Conservation (phyloP, 2,797 vertebrate genomes). For the Macropodus opercularis region DNA sequence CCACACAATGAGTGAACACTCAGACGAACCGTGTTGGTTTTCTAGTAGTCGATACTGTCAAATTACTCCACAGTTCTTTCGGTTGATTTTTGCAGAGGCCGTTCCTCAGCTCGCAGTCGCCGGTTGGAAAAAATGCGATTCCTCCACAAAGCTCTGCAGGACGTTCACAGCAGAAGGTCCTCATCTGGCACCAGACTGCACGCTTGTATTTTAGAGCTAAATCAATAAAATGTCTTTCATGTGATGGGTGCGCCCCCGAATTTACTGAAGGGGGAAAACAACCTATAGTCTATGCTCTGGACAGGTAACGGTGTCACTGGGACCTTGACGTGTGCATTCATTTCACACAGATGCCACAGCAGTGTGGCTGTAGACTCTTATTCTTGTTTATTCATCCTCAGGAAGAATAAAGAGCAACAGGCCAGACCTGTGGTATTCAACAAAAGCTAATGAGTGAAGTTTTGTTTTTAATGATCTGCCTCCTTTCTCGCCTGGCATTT, state of each 20-base stretch:
- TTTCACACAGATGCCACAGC: not conserved
- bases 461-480: conserved; percentile 52
- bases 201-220: not conserved
- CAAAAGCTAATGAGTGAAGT: conserved; percentile 53
- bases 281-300: not conserved
- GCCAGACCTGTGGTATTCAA: conserved; percentile 54
- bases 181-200: not conserved
- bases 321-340: not conserved
- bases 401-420: conserved; percentile 39
- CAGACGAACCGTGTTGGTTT: conserved; percentile 33
- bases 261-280: too few relatives aligned
- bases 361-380: not conserved
- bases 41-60: conserved; percentile 19
- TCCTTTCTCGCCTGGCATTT: conserved; percentile 64
- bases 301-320: not conserved
- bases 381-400: conserved; percentile 20
- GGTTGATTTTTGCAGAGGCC: conserved; percentile 16
- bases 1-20: conserved; percentile 30
- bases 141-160: not conserved
- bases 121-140: not conserved
- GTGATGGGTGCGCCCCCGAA: too few relatives aligned
- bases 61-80: conserved; percentile 22
- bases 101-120: conserved; percentile 9
- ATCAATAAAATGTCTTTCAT: too few relatives aligned
- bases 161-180: not conserved